phyloP scores from a whole-genome alignment of 2,113 vertebrate genomes.

The Anoura caudifer region DNA sequence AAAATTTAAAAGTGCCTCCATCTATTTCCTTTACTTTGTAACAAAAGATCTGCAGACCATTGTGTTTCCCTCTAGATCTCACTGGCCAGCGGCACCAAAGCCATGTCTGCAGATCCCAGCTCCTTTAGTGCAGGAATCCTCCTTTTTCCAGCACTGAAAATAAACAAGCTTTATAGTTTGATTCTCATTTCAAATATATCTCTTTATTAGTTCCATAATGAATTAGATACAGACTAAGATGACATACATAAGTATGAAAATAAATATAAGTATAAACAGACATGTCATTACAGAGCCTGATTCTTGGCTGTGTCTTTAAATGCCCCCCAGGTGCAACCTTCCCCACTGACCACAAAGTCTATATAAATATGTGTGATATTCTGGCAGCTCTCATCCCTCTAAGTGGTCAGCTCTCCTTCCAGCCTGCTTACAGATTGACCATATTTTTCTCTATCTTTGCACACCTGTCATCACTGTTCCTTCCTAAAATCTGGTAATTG shows the following conservation, averaged over 20 bases:
- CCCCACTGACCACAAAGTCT: accelerated
- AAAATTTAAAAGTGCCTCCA: neutral
- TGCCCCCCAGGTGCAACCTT: neutral
- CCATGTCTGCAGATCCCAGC: neutral
- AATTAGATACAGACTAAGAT: neutral
- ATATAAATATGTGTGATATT: neutral
- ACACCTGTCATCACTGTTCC: neutral
- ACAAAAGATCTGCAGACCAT: neutral
- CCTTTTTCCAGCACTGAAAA: neutral
- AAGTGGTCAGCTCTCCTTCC: neutral
- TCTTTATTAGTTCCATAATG: neutral
- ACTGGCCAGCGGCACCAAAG: neutral
- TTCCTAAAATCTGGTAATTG: neutral
- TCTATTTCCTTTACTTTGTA: neutral
- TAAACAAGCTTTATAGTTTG: neutral
- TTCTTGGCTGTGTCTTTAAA: neutral
- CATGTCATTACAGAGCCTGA: neutral
- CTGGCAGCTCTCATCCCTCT: neutral
- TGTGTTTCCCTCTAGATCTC: neutral
- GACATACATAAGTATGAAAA: neutral
- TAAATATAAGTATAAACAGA: neutral
- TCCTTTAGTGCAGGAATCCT: neutral
- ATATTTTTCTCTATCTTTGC: neutral
- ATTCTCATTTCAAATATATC: neutral
- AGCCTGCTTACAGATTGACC: neutral